Evolutionary conservation across 2,113 vertebrate species (phyloP).

Genomic region (Actenoides lindsayi): DNA sequence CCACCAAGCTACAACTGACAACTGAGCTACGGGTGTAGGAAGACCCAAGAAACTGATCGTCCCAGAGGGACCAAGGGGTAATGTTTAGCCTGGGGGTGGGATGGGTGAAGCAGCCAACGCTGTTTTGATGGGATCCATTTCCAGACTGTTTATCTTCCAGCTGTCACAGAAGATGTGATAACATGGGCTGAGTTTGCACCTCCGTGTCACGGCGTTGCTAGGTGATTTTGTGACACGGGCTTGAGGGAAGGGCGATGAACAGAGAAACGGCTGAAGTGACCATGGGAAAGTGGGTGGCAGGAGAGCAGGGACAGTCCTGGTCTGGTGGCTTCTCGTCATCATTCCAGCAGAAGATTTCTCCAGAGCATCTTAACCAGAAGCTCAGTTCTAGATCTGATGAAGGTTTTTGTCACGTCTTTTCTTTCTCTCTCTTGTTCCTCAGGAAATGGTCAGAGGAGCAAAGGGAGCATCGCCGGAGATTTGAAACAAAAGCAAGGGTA

Average conservation of each 20-base stretch:
- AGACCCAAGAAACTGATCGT: accelerated
- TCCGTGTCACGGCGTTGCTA: constrained; percentile 43
- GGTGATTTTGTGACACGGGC: constrained; percentile 59
- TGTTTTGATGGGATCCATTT: constrained; percentile 39
- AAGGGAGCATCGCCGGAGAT: constrained; percentile 30
- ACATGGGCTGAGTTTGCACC: constrained; percentile 59
- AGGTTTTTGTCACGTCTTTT: not conserved
- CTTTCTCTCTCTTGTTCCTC: not conserved
- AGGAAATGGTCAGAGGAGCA: constrained; percentile 69
- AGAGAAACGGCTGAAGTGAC: constrained; percentile 21
- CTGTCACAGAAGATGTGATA: constrained; percentile 62
- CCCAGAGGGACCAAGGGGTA: not conserved
- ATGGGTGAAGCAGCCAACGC: not conserved
- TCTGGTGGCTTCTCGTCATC: accelerated
- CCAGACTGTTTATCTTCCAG: constrained; percentile 63
- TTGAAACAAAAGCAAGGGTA: constrained; percentile 47
- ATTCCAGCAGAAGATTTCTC: not conserved
- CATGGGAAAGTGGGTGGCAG: accelerated
- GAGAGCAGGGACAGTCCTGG: not conserved
- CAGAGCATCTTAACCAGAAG: not conserved
- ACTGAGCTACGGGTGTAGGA: accelerated
- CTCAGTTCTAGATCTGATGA: constrained; percentile 33
- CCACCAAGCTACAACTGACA: not conserved
- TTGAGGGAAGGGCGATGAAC: constrained; percentile 14
- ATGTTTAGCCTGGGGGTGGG: not conserved